Evolutionary conservation across 2,113 vertebrate species (phyloP).

Genomic region (Mystacornis crossleyi): DNA sequence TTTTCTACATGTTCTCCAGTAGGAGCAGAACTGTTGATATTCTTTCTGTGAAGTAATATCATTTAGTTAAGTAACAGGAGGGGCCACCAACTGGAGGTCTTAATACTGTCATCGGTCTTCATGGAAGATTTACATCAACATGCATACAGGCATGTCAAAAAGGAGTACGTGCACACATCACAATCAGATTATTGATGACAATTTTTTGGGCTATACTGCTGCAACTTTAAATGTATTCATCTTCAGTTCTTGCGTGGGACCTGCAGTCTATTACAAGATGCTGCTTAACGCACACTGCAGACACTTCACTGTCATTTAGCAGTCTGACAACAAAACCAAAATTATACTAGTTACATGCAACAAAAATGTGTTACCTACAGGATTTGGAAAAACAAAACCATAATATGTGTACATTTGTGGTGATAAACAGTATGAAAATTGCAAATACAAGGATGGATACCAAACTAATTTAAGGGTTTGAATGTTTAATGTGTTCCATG

Average conservation of each 20-base stretch:
- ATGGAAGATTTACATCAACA: constrained; percentile 41
- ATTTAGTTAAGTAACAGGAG: not conserved
- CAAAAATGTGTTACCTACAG: constrained; percentile 37
- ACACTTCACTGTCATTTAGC: constrained; percentile 36
- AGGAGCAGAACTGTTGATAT: not conserved
- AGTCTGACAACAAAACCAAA: constrained; percentile 55
- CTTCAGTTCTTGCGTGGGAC: constrained; percentile 28
- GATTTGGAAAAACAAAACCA: constrained; percentile 32
- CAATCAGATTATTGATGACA: constrained; percentile 53
- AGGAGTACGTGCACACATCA: constrained; percentile 32
- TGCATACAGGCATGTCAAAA: constrained; percentile 18
- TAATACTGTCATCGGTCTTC: constrained; percentile 8
- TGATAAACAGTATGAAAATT: constrained; percentile 10
- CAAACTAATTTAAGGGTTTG: not conserved
- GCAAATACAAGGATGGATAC: not conserved
- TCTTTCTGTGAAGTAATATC: not conserved
- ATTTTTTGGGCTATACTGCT: constrained; percentile 45
- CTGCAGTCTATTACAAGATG: constrained; percentile 25
- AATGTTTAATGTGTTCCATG: not conserved
- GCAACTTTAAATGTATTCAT: constrained; percentile 57
- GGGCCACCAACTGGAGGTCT: constrained; percentile 6
- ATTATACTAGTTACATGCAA: constrained; percentile 28
- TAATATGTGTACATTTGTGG: not conserved
- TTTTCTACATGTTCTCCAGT: not conserved
- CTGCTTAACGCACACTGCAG: not conserved